Conservation (phyloP, 2,888 invertebrate species). For the Siphlonurus alternatus region DNA sequence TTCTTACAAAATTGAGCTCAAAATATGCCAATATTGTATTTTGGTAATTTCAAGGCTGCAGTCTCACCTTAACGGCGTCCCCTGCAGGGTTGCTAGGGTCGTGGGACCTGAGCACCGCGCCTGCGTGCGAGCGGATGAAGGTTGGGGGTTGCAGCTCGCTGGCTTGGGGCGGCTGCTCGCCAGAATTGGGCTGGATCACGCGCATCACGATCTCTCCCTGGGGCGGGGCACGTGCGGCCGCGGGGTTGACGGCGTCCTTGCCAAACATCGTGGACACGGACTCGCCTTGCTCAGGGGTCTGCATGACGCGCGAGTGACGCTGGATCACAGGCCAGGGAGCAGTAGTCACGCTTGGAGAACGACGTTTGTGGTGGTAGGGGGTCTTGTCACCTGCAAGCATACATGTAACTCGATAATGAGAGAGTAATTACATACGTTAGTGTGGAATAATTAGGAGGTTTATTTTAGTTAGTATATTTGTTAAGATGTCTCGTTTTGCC, state of each 20-base stretch:
- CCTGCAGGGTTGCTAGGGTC: not conserved
- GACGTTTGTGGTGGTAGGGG: not conserved
- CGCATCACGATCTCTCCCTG: not conserved
- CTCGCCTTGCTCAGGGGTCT: not conserved
- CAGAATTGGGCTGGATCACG: not conserved
- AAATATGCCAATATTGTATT: too few relatives aligned
- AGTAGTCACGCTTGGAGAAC: not conserved
- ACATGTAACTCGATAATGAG: too few relatives aligned
- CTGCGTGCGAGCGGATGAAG: not conserved
- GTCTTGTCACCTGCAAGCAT: not conserved
- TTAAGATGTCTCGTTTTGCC: too few relatives aligned
- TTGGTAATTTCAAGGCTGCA: too few relatives aligned
- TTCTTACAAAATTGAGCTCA: too few relatives aligned
- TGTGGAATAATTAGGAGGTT: too few relatives aligned
- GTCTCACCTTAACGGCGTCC: not conserved
- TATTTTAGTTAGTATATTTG: too few relatives aligned
- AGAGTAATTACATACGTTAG: too few relatives aligned
- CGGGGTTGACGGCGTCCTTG: not conserved
- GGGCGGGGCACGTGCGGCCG: not conserved
- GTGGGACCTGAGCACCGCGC: not conserved
- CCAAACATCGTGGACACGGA: not conserved
- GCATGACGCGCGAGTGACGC: not conserved
- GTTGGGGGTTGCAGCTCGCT: not conserved
- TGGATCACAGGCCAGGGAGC: not conserved
- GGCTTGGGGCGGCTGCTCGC: not conserved